Evolutionary conservation across 2,888 invertebrate species (phyloP), one percentile per base, ranked within the genome.

Genomic region (Pachydiplax longipennis): DNA sequence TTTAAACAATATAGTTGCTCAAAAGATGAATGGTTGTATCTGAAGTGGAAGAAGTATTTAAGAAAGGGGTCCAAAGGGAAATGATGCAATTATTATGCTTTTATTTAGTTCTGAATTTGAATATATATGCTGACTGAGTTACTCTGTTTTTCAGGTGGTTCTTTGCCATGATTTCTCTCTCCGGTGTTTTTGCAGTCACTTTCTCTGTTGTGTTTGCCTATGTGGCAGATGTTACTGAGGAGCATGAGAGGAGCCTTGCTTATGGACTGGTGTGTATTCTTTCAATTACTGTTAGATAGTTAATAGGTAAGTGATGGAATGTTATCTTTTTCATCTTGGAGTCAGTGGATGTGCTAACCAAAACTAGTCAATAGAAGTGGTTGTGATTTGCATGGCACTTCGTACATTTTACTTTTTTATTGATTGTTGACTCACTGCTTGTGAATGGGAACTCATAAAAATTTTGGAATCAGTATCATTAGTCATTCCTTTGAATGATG

Each of bases 191-290:
- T 95, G 98, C 99, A 91, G 99, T 99, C 92, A 99, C 99, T 90
- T 99, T 99, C 95, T 99, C 99, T 92, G 99, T 99, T 91, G 99
- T 99, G 91, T 99, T 99, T 95, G 99, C 99, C 90, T 99, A 99
- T 95, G 99, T 99, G 92, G 99, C 99, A 80, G 99, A 99, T 95
- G 99, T 99, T 91, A 99, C 99, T 53, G 98, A 99, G 92, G 98
- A 99, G 93, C 97, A 97, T 93, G 99, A 99, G 94, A 96, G 99
- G 91, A 98, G 98, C 92, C 96, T 97, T 92, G 99, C 99, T 13
- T 99, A 99, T 94, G 99, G 99, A 91, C 95, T 99, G 93, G 99
- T 99, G 92, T 93, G 94, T 92, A 44, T 31, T 15, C 15, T 35
- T 40, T 37, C 15, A 18, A 44, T 44, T 6, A 44, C 4, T 44